phyloP scores from a whole-genome alignment of 2,888 invertebrate genomes.

The Rhyacophila evoluta region DNA sequence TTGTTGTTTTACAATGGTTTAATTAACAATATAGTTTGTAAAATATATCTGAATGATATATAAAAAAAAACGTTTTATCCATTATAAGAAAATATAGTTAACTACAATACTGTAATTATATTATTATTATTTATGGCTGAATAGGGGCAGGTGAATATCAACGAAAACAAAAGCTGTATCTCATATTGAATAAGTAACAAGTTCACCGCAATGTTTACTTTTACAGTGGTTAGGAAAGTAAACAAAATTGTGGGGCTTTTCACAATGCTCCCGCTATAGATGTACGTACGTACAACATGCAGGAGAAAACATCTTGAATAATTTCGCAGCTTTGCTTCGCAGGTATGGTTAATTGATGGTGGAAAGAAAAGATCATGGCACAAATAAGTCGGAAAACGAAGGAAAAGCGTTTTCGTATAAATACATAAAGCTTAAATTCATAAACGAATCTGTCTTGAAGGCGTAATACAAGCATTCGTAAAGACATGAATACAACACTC shows the following conservation, averaged over 20 bases:
- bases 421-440: too few species aligned
- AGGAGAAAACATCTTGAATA: background rate
- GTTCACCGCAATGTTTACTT: background rate
- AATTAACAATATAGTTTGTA: too few species aligned
- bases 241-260: background rate
- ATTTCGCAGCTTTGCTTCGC: background rate
- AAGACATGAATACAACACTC: too few species aligned
- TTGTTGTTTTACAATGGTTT: too few species aligned
- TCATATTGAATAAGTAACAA: constrained; percentile 14
- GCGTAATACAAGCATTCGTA: too few species aligned
- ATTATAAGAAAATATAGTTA: too few species aligned
- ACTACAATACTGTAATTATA: too few species aligned
- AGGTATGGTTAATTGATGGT: constrained; percentile 15
- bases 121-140: background rate
- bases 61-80: too few species aligned
- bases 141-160: background rate
- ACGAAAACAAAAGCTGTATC: background rate
- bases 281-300: background rate
- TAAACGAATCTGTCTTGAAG: too few species aligned
- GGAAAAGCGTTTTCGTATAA: too few species aligned
- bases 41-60: too few species aligned
- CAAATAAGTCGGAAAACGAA: background rate
- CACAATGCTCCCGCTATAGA: background rate
- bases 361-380: background rate
- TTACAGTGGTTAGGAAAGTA: constrained; percentile 6